A percentile compares a stretch with the other conserved stretches of the same genome.
Evolutionary conservation across 37 sponge, comb jelly and placozoan species (phyloP).

Genomic region (Spongilla lacustris): DNA sequence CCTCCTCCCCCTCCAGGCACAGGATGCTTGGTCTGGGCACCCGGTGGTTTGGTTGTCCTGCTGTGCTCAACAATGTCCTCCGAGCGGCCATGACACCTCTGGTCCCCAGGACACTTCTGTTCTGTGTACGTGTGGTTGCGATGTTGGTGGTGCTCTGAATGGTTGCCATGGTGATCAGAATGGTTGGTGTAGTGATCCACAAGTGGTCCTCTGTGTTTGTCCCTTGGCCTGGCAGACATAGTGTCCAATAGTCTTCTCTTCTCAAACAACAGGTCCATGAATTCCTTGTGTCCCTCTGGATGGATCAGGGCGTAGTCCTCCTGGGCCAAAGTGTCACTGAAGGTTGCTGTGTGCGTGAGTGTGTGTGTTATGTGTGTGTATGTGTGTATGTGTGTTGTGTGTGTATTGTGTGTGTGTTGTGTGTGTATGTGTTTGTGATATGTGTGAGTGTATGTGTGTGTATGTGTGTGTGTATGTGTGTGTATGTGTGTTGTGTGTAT

Average conservation of each 20-base stretch:
- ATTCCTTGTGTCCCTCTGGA: conserved; percentile 39
- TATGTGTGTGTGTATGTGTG: too few species aligned
- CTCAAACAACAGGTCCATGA: conserved; percentile 66
- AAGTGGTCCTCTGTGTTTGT: not conserved
- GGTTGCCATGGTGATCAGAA: not conserved
- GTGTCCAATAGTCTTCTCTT: conserved; percentile 36
- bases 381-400: too few species aligned
- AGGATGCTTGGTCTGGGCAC: not conserved
- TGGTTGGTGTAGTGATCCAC: not conserved
- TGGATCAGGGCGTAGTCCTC: conserved; percentile 39
- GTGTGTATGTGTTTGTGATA: too few species aligned
- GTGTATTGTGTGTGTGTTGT: too few species aligned
- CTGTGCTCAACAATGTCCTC: too few species aligned
- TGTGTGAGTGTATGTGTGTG: too few species aligned
- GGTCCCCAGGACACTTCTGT: not conserved
- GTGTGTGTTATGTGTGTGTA: not conserved
- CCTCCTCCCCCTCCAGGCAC: not conserved
- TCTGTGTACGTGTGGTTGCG: not conserved
- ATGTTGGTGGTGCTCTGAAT: not conserved
- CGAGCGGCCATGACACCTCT: too few species aligned
- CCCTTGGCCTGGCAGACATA: not conserved
- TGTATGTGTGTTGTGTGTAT: too few species aligned
- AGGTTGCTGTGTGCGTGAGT: not conserved
- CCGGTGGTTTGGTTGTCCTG: not conserved
- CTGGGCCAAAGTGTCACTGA: not conserved